These are phyloP conservation scores for Falco punctatus DNA, from an alignment of 2,113 vertebrate genomes.

Conservation along the genomic window DNA sequence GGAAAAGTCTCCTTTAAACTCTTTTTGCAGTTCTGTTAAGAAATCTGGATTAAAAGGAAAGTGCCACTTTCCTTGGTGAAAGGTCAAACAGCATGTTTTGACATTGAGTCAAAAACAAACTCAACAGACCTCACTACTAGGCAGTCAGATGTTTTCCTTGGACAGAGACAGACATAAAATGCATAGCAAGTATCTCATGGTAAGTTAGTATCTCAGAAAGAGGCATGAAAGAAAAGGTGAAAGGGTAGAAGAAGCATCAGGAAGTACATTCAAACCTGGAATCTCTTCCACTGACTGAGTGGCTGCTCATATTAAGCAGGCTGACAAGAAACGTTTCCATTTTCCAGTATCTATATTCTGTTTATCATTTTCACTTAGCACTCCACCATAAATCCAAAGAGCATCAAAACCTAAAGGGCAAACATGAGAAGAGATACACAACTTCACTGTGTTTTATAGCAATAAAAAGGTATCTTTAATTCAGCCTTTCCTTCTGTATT, in stretches of 20 bases:
- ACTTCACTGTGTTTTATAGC: neutral
- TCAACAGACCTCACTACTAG: neutral
- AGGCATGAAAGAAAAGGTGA: neutral
- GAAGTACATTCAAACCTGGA: neutral
- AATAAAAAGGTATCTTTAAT: neutral
- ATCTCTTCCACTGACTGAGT: neutral
- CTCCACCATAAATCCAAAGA: constrained; percentile 10
- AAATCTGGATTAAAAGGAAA: neutral
- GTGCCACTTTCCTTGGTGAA: neutral
- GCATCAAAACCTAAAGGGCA: constrained; percentile 25
- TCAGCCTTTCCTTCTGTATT: neutral
- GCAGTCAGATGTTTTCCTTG: neutral
- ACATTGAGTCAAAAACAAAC: neutral
- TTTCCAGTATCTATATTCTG: neutral
- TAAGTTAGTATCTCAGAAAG: neutral
- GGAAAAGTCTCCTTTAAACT: neutral
- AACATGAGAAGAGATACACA: constrained; percentile 1
- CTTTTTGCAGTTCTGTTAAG: neutral
- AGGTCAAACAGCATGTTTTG: neutral
- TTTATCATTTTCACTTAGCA: constrained; percentile 2
- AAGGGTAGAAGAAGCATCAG: neutral
- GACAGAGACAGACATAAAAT: neutral
- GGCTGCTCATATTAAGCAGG: neutral
- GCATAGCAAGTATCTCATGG: neutral
- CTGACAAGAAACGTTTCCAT: neutral